A percentile compares a stretch with the other conserved stretches of the same genome.
phyloP scores from a whole-genome alignment of 2,113 vertebrate genomes.

The Anarrhichthys ocellatus region DNA sequence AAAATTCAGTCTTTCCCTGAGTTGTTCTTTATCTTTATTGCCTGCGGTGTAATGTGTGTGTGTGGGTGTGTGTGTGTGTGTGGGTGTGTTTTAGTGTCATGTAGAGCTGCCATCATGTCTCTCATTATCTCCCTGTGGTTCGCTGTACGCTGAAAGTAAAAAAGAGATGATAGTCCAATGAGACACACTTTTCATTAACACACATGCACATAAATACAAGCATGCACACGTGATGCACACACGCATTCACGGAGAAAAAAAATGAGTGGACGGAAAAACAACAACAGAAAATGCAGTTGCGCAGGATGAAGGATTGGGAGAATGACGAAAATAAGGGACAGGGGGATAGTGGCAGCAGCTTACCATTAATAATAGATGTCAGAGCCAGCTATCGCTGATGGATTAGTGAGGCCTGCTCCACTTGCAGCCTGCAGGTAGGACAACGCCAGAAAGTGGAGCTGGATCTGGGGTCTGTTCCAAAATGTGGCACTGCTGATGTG shows the following conservation, averaged over 20 bases:
- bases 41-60: not conserved
- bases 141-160: constrained; percentile 57
- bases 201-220: constrained; percentile 9
- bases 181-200: constrained; percentile 40
- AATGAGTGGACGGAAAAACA: constrained; percentile 40
- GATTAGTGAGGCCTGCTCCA: constrained; percentile 77
- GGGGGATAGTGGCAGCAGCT: constrained; percentile 70
- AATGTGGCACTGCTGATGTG: constrained; percentile 25
- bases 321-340: constrained; percentile 48
- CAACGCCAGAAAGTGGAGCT: constrained; percentile 68
- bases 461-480: constrained; percentile 66
- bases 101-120: constrained; percentile 61
- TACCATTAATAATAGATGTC: constrained; percentile 83
- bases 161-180: constrained; percentile 42
- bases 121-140: constrained; percentile 61
- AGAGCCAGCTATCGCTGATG: constrained; percentile 75
- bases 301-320: constrained; percentile 54
- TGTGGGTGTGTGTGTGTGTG: not conserved
- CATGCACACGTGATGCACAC: not conserved
- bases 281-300: constrained; percentile 39
- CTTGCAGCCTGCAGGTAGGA: constrained; percentile 69
- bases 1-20: not conserved
- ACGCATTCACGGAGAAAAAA: not conserved
- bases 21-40: not conserved
- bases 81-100: constrained; percentile 15